Evolutionary conservation across 2,113 vertebrate species (phyloP), one percentile per base, ranked within the genome.

Genomic region (Garra rufa): DNA sequence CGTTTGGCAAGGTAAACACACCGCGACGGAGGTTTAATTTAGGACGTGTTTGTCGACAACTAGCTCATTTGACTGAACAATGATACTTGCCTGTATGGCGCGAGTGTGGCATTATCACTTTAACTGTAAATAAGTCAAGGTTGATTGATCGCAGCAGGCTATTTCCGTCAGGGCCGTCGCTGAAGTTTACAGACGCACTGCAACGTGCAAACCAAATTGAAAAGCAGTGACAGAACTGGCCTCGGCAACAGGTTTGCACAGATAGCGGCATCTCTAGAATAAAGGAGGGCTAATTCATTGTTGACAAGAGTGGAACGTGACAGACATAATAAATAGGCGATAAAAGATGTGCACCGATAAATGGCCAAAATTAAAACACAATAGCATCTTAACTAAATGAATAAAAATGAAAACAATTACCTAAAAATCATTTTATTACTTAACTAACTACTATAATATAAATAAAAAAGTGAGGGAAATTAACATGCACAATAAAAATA

Each of bases 81-180:
- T 79, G 46, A 63, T 6, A 61, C 1, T 9, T 46, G n/a, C 8
- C 41, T 79, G 76, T 19, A 24, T 41, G 19, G 24, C 9, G 4
- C 15, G 15, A 57, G 52, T 44, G 21, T 59, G 76, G 57, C 76
- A 43, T 76, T 46, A 46, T 79, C 76, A 30, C n/a, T 78, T 59
- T 46, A 63, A 63, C 76, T 28, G 76, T 79, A 79, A 79, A 63
- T 79, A 79, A 63, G 24, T 59, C 57, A 79, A 46, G 76, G 57
- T 46, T 63, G 76, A 79, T 28, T 79, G 41, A 79, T 79, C 76
- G 28, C 76, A 79, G 76, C n/a, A 11, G 41, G 24, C 15, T 63
- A 63, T 79, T 79, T 79, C 76, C 57, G 15, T 79, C 55, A 61
- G 76, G 57, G 76, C 15, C 76, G 28, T 59, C 14, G 24, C 38